phyloP scores from a whole-genome alignment of 2,888 invertebrate genomes.

The Andrena chrysosceles region DNA sequence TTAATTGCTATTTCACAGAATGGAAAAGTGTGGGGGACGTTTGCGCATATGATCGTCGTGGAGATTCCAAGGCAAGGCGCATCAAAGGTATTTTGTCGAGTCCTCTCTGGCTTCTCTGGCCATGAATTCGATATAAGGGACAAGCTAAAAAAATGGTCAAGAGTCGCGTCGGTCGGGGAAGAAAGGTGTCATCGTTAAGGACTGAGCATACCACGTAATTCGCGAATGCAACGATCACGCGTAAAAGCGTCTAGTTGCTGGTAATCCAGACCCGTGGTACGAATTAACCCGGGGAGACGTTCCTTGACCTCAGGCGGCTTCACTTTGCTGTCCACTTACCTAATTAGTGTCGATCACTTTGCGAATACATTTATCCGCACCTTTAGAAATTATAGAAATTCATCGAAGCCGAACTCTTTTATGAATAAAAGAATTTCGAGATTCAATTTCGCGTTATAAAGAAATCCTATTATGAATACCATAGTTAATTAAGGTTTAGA shows the following conservation, averaged over 20 bases:
- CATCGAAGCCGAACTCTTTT: too few relatives aligned
- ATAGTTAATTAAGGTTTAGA: too few relatives aligned
- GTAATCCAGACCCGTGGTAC: constrained; percentile 39
- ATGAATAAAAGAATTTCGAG: too few relatives aligned
- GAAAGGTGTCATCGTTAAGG: constrained; percentile 62
- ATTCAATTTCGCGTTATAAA: too few relatives aligned
- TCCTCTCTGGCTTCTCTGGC: not conserved
- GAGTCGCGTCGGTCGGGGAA: constrained; percentile 38
- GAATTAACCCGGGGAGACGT: constrained; percentile 49
- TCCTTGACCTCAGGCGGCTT: constrained; percentile 14
- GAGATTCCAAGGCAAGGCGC: not conserved
- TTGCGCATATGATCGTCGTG: too few relatives aligned
- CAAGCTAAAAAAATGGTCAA: constrained; percentile 23
- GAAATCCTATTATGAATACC: too few relatives aligned
- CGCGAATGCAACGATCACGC: constrained; percentile 48
- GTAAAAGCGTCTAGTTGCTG: constrained; percentile 48
- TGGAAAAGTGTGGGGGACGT: not conserved
- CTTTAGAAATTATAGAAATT: not conserved
- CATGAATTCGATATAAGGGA: constrained; percentile 17
- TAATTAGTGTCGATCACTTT: constrained; percentile 1
- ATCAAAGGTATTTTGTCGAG: not conserved
- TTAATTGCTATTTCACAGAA: constrained; percentile 9
- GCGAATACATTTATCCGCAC: not conserved
- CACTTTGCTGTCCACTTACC: constrained; percentile 4
- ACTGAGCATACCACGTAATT: constrained; percentile 48